A percentile compares a stretch with the other conserved stretches of the same genome.
These are phyloP conservation scores for Poliocrania exsul DNA, from an alignment of 2,797 vertebrate species.

Conservation along the genomic window DNA sequence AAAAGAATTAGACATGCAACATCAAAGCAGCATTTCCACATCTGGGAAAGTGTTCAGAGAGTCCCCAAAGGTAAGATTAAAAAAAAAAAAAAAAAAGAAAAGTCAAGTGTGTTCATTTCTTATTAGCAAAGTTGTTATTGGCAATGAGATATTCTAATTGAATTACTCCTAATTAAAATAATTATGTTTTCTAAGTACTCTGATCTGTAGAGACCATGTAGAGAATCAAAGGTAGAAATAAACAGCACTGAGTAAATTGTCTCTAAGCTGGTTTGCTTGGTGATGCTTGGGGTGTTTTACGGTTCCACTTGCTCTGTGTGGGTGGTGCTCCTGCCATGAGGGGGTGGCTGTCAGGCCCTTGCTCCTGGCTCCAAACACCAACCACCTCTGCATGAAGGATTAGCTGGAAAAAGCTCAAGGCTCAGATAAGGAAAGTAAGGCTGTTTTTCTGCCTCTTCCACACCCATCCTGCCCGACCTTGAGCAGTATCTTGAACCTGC, in stretches of 20 bases:
- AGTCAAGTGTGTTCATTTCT: slow-evolving; percentile 64
- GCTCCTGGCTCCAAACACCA: not conserved
- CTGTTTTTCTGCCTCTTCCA: not conserved
- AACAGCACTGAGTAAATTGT: slow-evolving; percentile 58
- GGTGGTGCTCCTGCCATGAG: not conserved
- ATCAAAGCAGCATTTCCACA: slow-evolving; percentile 36
- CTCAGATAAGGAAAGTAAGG: not conserved
- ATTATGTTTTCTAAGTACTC: slow-evolving; percentile 71
- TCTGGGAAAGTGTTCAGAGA: slow-evolving; percentile 25
- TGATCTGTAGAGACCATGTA: slow-evolving; percentile 63
- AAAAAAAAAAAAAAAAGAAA: not conserved
- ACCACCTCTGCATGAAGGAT: not conserved
- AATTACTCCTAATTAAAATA: slow-evolving; percentile 74
- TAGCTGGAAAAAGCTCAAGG: not conserved
- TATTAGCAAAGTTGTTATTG: slow-evolving; percentile 69
- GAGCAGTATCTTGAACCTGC: not conserved
- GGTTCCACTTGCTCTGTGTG: not conserved
- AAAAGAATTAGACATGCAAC: slow-evolving; percentile 15
- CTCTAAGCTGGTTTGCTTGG: slow-evolving; percentile 18
- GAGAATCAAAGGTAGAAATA: slow-evolving; percentile 65
- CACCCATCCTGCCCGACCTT: not conserved
- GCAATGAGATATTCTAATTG: slow-evolving; percentile 70
- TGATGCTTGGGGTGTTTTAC: not conserved
- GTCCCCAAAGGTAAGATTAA: slow-evolving; percentile 61
- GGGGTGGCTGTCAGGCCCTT: not conserved